Base-by-base conservation (phyloP, 2,888 invertebrate genomes). In the Auanema sp. region DNA sequence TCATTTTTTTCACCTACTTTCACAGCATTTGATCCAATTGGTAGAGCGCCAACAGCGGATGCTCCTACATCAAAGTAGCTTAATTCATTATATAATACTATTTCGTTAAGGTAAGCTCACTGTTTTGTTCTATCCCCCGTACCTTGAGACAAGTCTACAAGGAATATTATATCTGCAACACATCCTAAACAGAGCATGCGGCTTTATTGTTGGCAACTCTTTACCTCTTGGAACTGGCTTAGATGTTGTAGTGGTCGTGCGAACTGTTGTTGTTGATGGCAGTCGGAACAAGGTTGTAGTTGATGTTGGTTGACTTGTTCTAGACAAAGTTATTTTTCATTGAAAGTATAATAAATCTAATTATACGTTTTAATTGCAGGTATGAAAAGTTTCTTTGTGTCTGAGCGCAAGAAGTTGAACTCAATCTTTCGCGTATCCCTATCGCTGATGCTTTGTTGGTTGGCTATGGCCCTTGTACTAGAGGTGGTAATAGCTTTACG, bases 111-210 rank as follows among this genome's bases (percentile, higher is more conserved):
- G 6, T 16, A 18, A 6, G 6, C 44, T 51, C 50, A 23, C 66
- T 62, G 62, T 50, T 72, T 64, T 40, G 66, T 72, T 24, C 70
- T 70, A 33, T 72, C 72, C 1, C 72, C 72, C 8, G 72, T 72
- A 59, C 72, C 72, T 51, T 67, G 61, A 8, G 70, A 70, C 11
- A 72, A 55, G 53, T 72, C 72, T 14, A 72, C 64, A 11, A 72
- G 33, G 40, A 72, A 69, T 25, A 66, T 56, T 0, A 72, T 61
- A 41, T 72, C 72, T 11, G 62, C 65, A 10, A 54, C 53, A 33
- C 72, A 72, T 41, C 51, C 58, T 47, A 60, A 1, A 64, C 42
- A 11, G 23, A 53, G 11, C 3, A 10, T 53, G 16, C 11, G 6
- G 6, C 53, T 4, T 5, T 4, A 23, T 51, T 51, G 12, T 51